These are phyloP conservation scores for Entomobrya proxima DNA, from an alignment of 2,888 invertebrate species.

Conservation along the genomic window DNA sequence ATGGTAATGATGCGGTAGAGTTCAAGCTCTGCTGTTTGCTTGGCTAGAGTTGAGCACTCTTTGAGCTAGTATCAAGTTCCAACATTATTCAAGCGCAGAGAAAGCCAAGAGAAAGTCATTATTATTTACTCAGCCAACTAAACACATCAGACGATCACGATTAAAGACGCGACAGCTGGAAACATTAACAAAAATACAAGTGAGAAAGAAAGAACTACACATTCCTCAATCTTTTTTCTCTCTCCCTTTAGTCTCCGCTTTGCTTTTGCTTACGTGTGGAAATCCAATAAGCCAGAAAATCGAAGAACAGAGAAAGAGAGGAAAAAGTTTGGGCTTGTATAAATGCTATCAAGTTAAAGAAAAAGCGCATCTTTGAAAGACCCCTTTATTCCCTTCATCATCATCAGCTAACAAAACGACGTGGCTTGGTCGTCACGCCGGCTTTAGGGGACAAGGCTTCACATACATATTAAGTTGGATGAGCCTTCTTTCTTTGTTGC, in stretches of 20 bases:
- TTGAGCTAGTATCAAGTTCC: neutral
- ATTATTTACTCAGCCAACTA: constrained; percentile 48
- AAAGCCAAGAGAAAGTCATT: constrained; percentile 32
- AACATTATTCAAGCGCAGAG: neutral
- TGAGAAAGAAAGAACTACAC: neutral
- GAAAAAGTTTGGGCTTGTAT: constrained; percentile 7
- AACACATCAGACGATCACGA: constrained; percentile 46
- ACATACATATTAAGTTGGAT: constrained; percentile 42
- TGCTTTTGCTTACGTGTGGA: neutral
- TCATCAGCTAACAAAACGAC: constrained; percentile 7
- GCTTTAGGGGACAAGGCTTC: constrained; percentile 2
- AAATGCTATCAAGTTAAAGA: neutral
- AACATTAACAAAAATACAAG: constrained; percentile 50
- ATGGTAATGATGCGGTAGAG: neutral
- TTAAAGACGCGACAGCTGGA: constrained; percentile 55
- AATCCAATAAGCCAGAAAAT: constrained; percentile 45
- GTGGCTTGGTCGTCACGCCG: constrained; percentile 37
- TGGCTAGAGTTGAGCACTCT: neutral
- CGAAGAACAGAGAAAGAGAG: constrained; percentile 15
- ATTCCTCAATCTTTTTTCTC: no score
- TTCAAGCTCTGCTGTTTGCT: neutral
- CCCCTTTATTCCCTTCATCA: neutral
- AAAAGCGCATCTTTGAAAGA: constrained; percentile 14
- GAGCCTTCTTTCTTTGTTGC: constrained; percentile 2
- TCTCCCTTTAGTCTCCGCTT: neutral